phyloP scores from a whole-genome alignment of 2,888 invertebrate genomes.

The Eumerus sabulonum region DNA sequence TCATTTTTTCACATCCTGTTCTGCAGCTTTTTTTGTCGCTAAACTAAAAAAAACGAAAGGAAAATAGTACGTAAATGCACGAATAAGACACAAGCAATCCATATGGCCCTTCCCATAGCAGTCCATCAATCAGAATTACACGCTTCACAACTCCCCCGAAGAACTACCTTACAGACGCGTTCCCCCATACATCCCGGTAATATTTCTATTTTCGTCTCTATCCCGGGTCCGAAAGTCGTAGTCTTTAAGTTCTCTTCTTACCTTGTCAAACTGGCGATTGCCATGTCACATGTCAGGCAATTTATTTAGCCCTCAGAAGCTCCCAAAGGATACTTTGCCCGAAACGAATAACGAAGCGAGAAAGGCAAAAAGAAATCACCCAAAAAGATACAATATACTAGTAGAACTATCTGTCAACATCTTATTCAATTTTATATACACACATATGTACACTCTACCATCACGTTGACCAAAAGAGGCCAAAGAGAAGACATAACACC shows the following conservation, averaged over 20 bases:
- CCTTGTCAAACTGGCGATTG: conserved; percentile 41
- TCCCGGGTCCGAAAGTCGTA: conserved; percentile 9
- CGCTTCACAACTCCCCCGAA: conserved; percentile 23
- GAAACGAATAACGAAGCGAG: not conserved
- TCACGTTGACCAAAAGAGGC: not conserved
- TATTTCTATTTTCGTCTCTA: conserved; percentile 21
- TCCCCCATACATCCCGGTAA: conserved; percentile 11
- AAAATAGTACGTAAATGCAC: too few species aligned
- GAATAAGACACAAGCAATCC: too few species aligned
- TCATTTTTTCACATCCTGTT: too few species aligned
- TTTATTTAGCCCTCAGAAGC: conserved; percentile 30
- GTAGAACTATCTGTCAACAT: conserved; percentile 28
- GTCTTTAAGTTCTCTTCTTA: conserved; percentile 18
- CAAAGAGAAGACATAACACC: too few species aligned
- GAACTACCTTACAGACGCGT: conserved; percentile 5
- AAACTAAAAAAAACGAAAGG: too few species aligned
- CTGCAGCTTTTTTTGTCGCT: too few species aligned
- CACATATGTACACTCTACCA: conserved; percentile 21
- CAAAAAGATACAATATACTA: conserved; percentile 16
- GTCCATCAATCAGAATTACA: conserved; percentile 53
- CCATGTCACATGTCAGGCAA: conserved; percentile 53
- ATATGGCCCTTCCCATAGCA: conserved; percentile 45
- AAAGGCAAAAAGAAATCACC: not conserved
- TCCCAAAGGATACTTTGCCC: conserved; percentile 27
- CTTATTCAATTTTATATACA: conserved; percentile 48